Conservation (phyloP, 2,888 invertebrate species). For the Blastobasis lacticolella region DNA sequence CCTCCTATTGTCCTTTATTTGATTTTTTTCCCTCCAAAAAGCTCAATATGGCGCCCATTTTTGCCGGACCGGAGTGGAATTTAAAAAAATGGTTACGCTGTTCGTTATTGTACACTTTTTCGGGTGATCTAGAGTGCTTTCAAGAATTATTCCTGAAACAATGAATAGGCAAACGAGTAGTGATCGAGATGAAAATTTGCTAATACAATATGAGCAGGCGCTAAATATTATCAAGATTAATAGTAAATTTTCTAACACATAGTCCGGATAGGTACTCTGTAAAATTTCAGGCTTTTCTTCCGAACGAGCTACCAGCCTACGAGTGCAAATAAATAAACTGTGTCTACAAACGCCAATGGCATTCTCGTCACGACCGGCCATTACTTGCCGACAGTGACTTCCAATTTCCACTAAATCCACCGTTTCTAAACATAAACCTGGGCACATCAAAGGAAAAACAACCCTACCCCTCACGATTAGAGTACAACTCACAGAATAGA, state of each 20-base stretch:
- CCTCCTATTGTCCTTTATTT: constrained; percentile 64
- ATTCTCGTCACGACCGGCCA: constrained; percentile 67
- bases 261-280: constrained; percentile 19
- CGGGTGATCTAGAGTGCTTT: too few species aligned
- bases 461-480: constrained; percentile 11
- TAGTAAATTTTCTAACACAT: too few species aligned
- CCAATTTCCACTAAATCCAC: constrained; percentile 53
- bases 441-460: constrained; percentile 14
- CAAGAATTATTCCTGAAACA: too few species aligned
- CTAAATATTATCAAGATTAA: too few species aligned
- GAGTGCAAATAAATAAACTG: constrained; percentile 20
- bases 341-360: constrained; percentile 55
- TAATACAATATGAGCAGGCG: too few species aligned
- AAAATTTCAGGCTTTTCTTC: constrained; percentile 36
- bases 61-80: constrained; percentile 29
- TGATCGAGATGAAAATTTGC: too few species aligned
- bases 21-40: constrained; percentile 53
- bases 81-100: constrained; percentile 31
- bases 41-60: constrained; percentile 45
- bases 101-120: background rate
- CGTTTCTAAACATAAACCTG: constrained; percentile 27
- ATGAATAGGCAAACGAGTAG: too few species aligned
- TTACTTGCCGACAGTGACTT: constrained; percentile 73
- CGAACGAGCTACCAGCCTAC: constrained; percentile 23
- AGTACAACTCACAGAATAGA: constrained; percentile 15